Base-by-base conservation (phyloP, 2,797 vertebrate genomes). In the Melanitta fusca region DNA sequence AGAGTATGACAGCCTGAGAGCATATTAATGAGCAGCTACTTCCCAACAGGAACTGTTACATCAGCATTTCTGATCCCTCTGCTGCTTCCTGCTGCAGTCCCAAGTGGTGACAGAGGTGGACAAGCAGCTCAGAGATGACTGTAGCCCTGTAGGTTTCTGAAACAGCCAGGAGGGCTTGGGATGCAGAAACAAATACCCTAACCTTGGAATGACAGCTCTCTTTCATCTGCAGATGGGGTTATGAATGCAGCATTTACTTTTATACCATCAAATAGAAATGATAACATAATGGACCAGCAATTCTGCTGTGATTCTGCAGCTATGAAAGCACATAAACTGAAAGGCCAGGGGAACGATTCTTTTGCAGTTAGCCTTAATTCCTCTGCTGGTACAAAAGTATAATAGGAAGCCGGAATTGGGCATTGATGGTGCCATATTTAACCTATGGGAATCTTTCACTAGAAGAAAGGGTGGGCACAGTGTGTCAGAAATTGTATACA, bases 171-270 rank as follows among this genome's bases (percentile, higher is more conserved):
- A 71, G 65, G 32, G 20, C 32, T 69, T 58, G 54, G 25, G 27
- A 56, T 88, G n/a, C 53, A 79, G 69, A 94, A 83, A 13, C 58
- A 95, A 85, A 57, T 49, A 86, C 21, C 79, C 91, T 69, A 89
- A 43, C 81, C 72, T 95, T 91, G 77, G 91, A 89, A 94, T 60
- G 75, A 85, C 43, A 93, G 49, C 27, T 93, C 25, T 84, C n/a
- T 89, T 89, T 95, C 49, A 13, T 70, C 36, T 56, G 80, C 72
- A 71, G 34, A 74, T 69, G 68, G 62, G 38, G 25, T 87, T 95
- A 58, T 65, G 91, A 96, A 88, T 74, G 85, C 20, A 96, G 19
- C 16, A 34, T 95, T 95, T 84, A n/a, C 69, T 91, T 96, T 92
- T 89, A 54, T 80, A 49, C 17, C 39, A 11, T 53, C 80, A 65